Evolutionary conservation across 2,797 vertebrate species (phyloP), one percentile per base, ranked within the genome.

Genomic region (Enteromius unitaeniatus): DNA sequence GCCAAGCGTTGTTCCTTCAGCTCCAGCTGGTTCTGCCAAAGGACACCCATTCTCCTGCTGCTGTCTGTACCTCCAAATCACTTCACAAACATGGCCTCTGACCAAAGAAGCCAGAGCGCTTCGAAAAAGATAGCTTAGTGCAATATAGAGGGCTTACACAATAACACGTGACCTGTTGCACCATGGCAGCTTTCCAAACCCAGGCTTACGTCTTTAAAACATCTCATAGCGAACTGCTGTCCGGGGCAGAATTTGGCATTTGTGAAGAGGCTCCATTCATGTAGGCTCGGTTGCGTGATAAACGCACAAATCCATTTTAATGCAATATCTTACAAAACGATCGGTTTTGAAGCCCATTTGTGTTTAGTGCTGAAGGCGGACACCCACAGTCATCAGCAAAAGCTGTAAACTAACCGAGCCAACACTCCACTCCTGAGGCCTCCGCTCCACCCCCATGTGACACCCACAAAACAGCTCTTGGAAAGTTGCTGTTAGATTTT

Each of bases 401-500:
- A 84, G 79, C 78, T 84, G 79, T 45, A 84, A 84, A 80, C 81
- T 23, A 67, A 74, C 53, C 21, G 45, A 82, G 83, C 83, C 82
- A 82, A 84, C 79, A 42, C 79, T 81, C 68, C 64, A 78, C 82
- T 70, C 75, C 82, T 47, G 75, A 78, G 75, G 82, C 82, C 81
- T 47, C 65, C 75, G 42, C 82, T 45, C 75, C 86, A 78, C 86
- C 86, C 79, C 82, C 86, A 78, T 69, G 67, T 78, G 83, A 77
- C 83, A 64, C 86, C 86, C 79, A 87, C 86, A 64, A 67, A 87
- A 82, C 83, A 84, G 79, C 74, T 84, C 68, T 60, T 55, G 60
- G 68, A 86, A 62, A 80, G 26, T 76, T 60, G 47, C 53, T 78
- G 83, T 76, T 72, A 64, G n/a, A 75, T 45, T 13, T 84, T 81